A percentile compares a stretch with the other conserved stretches of the same genome.
phyloP scores from a whole-genome alignment of 2,888 invertebrate genomes.

The Mechanitis mazaeus region DNA sequence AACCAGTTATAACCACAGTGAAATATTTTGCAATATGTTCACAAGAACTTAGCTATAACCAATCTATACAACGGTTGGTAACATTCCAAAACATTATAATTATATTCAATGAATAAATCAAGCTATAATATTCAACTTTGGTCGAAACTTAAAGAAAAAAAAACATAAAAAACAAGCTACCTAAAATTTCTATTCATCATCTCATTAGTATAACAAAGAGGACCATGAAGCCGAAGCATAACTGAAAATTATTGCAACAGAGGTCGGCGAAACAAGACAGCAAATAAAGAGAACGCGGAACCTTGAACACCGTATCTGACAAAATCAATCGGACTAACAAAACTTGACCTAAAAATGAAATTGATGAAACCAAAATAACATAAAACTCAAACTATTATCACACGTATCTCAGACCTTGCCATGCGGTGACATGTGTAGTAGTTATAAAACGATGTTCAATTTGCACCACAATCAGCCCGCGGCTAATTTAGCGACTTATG shows the following conservation, averaged over 20 bases:
- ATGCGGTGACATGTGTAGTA: constrained; percentile 21
- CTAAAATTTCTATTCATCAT: constrained; percentile 66
- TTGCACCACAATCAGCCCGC: constrained; percentile 21
- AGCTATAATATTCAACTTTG: background rate
- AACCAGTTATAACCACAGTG: constrained; percentile 61
- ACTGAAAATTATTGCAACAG: constrained; percentile 70
- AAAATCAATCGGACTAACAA: constrained; percentile 74
- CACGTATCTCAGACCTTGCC: constrained; percentile 18
- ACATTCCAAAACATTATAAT: background rate
- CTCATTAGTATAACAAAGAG: constrained; percentile 69
- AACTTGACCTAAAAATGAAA: constrained; percentile 71
- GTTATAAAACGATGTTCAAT: constrained; percentile 19
- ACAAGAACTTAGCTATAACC: constrained; percentile 29
- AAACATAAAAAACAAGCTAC: constrained; percentile 48
- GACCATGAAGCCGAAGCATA: constrained; percentile 66
- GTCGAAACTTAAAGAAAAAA: constrained; percentile 36
- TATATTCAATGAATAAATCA: background rate
- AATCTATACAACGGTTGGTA: constrained; percentile 9
- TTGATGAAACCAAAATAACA: constrained; percentile 52
- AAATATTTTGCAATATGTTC: constrained; percentile 60
- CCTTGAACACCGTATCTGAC: constrained; percentile 74
- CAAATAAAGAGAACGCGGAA: constrained; percentile 74
- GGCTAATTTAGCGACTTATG: constrained; percentile 18
- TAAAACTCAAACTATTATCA: constrained; percentile 13
- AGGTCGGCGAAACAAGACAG: constrained; percentile 73